Percentiles rank a stretch among this genome's conserved stretches.
phyloP scores from a whole-genome alignment of 2,113 vertebrate species.

The Callithrix jacchus region DNA sequence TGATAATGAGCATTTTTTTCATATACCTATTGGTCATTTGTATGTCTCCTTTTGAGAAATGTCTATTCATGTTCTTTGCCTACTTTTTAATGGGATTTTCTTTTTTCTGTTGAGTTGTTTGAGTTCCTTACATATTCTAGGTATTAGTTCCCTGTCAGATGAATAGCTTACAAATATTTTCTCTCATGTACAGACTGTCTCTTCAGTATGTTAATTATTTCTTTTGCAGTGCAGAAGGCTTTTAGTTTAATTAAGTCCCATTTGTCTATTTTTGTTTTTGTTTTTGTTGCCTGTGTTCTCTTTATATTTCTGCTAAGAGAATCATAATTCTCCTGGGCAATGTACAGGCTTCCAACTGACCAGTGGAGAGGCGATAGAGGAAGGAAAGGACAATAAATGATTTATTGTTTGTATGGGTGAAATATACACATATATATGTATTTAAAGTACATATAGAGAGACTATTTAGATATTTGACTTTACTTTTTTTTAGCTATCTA shows the following conservation, averaged over 20 bases:
- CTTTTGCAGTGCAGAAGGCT: neutral
- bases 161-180: neutral
- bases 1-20: neutral
- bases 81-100: neutral
- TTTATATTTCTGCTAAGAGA: neutral
- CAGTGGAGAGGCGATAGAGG: neutral
- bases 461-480: conserved; percentile 12
- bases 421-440: neutral
- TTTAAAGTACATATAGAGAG: neutral
- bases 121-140: neutral
- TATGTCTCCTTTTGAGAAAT: neutral
- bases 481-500: neutral
- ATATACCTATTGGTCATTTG: neutral
- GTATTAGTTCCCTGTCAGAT: neutral
- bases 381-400: neutral
- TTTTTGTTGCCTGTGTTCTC: neutral
- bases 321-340: neutral
- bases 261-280: neutral
- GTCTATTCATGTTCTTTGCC: neutral
- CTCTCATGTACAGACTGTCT: neutral
- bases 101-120: neutral
- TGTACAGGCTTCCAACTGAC: neutral
- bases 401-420: neutral
- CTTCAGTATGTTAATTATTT: neutral
- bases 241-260: neutral